phyloP scores from a whole-genome alignment of 2,797 vertebrate species.

The Avahi laniger region DNA sequence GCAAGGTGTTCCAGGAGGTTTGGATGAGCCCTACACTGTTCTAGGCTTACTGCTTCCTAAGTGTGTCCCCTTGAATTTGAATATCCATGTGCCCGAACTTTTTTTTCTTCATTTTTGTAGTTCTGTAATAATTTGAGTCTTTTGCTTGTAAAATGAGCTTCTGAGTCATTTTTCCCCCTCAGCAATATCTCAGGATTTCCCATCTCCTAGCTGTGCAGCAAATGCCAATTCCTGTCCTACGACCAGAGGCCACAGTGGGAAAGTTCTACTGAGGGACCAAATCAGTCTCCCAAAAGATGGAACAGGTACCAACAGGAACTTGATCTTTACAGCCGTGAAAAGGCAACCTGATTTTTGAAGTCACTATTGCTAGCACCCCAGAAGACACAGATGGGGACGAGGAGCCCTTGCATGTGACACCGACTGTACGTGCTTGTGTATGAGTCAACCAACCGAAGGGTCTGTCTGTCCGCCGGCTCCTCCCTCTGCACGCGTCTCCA shows the following conservation, averaged over 20 bases:
- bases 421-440: rapidly evolving
- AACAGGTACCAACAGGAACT: neutral
- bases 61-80: neutral
- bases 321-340: neutral
- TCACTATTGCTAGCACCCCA: neutral
- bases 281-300: too few relatives aligned
- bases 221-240: neutral
- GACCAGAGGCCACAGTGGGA: too few relatives aligned
- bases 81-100: neutral
- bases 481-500: neutral
- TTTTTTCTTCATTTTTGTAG: neutral
- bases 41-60: neutral
- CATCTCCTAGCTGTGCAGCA: neutral
- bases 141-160: neutral
- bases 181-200: too few relatives aligned
- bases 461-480: too few relatives aligned
- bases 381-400: too few relatives aligned
- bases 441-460: rapidly evolving
- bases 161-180: neutral
- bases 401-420: rapidly evolving
- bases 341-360: neutral
- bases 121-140: neutral
- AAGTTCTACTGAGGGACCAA: rapidly evolving
- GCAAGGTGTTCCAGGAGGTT: rapidly evolving
- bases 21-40: rapidly evolving